phyloP scores from a whole-genome alignment of 2,888 invertebrate species.

The Drosophila mayaguana region DNA sequence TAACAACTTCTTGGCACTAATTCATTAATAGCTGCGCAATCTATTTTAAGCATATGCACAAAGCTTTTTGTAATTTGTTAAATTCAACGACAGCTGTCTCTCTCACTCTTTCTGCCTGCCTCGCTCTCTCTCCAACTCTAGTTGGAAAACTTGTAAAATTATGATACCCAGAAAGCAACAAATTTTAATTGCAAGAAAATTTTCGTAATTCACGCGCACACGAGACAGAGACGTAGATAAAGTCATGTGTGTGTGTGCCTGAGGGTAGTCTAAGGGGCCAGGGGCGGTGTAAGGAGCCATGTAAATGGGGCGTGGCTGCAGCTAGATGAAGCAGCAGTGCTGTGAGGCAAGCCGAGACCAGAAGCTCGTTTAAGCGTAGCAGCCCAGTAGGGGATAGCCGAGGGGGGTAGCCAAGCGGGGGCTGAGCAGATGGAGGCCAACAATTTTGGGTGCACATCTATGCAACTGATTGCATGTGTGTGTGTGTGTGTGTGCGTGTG shows the following conservation, averaged over 20 bases:
- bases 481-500: slow-evolving; percentile 28
- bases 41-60: slow-evolving; percentile 62
- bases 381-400: not conserved
- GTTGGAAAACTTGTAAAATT: slow-evolving; percentile 74
- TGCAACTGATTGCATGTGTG: slow-evolving; percentile 37
- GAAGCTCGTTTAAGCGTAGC: slow-evolving; percentile 34
- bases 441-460: slow-evolving; percentile 8
- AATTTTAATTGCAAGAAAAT: slow-evolving; percentile 79
- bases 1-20: slow-evolving; percentile 41
- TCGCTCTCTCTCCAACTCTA: not conserved
- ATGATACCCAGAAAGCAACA: slow-evolving; percentile 78
- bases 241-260: slow-evolving; percentile 11
- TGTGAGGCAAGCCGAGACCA: slow-evolving; percentile 12
- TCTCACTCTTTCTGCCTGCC: not conserved
- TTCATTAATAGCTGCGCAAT: slow-evolving; percentile 53
- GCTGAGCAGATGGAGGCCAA: not conserved
- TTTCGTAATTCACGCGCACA: slow-evolving; percentile 64
- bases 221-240: slow-evolving; percentile 27
- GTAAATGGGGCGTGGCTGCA: slow-evolving; percentile 6
- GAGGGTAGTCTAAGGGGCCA: not conserved
- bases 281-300: not conserved
- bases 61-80: slow-evolving; percentile 69
- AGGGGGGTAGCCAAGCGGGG: not conserved
- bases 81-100: slow-evolving; percentile 22
- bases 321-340: not conserved